phyloP scores from a whole-genome alignment of 2,888 invertebrate species.

The Drosophila demipolita region DNA sequence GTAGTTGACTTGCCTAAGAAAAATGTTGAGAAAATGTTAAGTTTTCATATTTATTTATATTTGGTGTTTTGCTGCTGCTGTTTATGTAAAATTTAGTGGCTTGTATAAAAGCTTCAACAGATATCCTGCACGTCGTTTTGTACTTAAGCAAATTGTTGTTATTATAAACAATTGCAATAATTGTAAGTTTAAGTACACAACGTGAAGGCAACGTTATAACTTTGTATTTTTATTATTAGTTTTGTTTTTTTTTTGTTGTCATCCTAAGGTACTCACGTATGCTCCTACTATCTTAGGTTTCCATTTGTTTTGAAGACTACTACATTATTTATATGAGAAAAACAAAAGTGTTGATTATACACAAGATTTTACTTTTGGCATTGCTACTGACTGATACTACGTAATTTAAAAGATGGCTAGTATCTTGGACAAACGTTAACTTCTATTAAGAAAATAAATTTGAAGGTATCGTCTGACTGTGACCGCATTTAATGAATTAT shows the following conservation, averaged over 20 bases:
- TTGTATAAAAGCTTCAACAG: constrained; percentile 56
- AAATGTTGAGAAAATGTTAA: constrained; percentile 41
- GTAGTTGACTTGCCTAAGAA: constrained; percentile 51
- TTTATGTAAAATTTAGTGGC: constrained; percentile 44
- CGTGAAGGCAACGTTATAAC: constrained; percentile 52
- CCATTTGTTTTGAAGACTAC: constrained; percentile 36
- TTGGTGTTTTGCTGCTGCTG: constrained; percentile 10
- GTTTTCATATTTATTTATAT: constrained; percentile 17
- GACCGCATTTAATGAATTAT: constrained; percentile 46
- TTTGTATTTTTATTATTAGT: constrained; percentile 22
- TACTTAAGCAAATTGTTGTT: constrained; percentile 26
- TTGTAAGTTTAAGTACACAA: constrained; percentile 41
- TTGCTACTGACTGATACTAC: constrained; percentile 17
- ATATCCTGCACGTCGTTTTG: constrained; percentile 43
- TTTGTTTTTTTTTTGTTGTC: constrained; percentile 30
- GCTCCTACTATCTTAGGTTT: constrained; percentile 51
- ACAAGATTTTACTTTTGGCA: constrained; percentile 34
- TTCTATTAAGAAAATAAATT: constrained; percentile 22
- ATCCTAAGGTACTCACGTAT: constrained; percentile 79
- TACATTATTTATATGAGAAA: constrained; percentile 21
- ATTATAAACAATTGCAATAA: constrained; percentile 34
- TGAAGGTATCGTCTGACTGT: constrained; percentile 51
- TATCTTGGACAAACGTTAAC: constrained; percentile 52
- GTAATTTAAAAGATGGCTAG: constrained; percentile 28
- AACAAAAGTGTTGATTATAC: constrained; percentile 23